Conservation (phyloP, 2,888 invertebrate species). For the Charanyca ferruginea region DNA sequence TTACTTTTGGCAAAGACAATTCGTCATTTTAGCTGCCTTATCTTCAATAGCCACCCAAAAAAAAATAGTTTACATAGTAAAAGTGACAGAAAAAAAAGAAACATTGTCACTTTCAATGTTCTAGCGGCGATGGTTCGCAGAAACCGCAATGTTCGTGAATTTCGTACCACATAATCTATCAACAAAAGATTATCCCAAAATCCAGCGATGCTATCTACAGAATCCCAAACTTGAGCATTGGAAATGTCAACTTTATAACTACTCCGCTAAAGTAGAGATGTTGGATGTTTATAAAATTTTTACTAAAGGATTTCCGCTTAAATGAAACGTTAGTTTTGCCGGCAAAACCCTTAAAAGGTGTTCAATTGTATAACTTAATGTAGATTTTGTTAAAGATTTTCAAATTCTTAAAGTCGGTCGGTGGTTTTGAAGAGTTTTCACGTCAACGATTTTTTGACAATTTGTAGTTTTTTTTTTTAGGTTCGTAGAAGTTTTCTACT, state of each 20-base stretch:
- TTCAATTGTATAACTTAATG: conserved; percentile 85
- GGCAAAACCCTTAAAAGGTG: conserved; percentile 83
- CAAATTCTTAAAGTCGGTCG: conserved; percentile 67
- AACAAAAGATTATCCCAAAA: conserved; percentile 89
- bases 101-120: conserved; percentile 78
- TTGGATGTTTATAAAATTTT: conserved; percentile 15
- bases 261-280: conserved; percentile 35
- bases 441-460: conserved; percentile 77
- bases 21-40: background rate
- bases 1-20: background rate
- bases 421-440: conserved; percentile 77
- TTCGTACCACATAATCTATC: conserved; percentile 80
- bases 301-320: conserved; percentile 77
- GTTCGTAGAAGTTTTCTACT: conserved; percentile 29
- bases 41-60: conserved; percentile 21
- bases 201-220: conserved; percentile 63
- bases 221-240: conserved; percentile 53
- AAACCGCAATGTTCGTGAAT: conserved; percentile 71
- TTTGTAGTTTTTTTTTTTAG: conserved; percentile 39
- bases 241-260: conserved; percentile 52
- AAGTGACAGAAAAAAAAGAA: conserved; percentile 55
- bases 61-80: conserved; percentile 46
- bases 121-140: conserved; percentile 73
- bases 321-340: conserved; percentile 74
- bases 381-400: conserved; percentile 66